A percentile compares a stretch with the other conserved stretches of the same genome.
These are phyloP conservation scores for Bubo scandiacus DNA, from an alignment of 2,113 vertebrate genomes.

Conservation along the genomic window DNA sequence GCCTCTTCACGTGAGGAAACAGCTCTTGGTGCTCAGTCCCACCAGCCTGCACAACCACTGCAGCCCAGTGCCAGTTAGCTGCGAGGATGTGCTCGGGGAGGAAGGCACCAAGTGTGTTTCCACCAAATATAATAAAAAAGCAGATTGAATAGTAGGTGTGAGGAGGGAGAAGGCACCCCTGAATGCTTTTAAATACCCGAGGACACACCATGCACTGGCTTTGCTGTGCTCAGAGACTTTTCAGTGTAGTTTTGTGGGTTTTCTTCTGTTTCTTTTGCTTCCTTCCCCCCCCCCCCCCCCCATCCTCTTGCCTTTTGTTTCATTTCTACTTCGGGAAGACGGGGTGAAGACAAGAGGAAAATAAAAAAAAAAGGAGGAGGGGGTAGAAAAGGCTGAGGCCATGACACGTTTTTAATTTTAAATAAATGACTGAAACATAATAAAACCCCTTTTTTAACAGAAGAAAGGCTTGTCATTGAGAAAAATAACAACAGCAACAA, in stretches of 20 bases:
- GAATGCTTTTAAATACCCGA: background rate
- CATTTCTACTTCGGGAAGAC: constrained; percentile 33
- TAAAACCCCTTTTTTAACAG: background rate
- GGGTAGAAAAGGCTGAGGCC: background rate
- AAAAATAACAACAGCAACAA: background rate
- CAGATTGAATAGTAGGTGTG: background rate
- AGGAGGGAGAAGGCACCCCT: background rate
- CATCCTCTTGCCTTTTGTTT: constrained; percentile 12
- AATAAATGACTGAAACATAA: background rate
- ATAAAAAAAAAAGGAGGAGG: rapidly evolving
- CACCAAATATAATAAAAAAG: background rate
- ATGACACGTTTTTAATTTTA: background rate
- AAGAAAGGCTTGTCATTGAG: background rate
- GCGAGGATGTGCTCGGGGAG: background rate
- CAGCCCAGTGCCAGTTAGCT: background rate
- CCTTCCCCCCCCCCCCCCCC: background rate
- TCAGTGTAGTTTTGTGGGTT: constrained; percentile 7
- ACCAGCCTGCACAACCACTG: background rate
- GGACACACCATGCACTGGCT: rapidly evolving
- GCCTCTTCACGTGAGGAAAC: background rate
- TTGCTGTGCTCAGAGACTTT: background rate
- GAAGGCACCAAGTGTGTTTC: rapidly evolving
- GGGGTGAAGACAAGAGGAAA: background rate
- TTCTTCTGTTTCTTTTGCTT: constrained; percentile 39
- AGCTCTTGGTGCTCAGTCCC: background rate